Conservation (phyloP, 1,140 invertebrate genomes). For the Drosophila lini region DNA sequence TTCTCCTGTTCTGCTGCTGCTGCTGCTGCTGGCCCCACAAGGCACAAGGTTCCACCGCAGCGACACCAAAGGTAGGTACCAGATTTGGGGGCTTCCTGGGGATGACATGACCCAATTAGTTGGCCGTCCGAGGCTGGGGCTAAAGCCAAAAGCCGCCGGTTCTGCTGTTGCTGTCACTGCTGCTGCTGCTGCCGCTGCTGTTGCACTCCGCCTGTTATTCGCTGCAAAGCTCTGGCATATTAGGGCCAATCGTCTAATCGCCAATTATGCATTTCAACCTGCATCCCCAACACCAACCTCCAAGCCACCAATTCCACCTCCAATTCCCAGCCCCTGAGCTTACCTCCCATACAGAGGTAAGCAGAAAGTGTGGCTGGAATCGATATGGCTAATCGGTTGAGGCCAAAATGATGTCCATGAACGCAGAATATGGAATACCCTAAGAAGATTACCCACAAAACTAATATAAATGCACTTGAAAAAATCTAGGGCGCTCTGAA, state of each 20-base stretch:
- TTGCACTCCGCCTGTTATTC: slow-evolving; percentile 62
- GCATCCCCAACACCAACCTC: slow-evolving; percentile 5
- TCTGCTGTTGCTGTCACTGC: background rate
- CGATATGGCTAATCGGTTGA: slow-evolving; percentile 61
- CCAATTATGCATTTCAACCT: slow-evolving; percentile 76
- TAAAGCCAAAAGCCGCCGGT: slow-evolving; percentile 35
- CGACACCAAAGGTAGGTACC: slow-evolving; percentile 4
- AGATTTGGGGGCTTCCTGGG: slow-evolving; percentile 12
- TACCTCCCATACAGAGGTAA: slow-evolving; percentile 9
- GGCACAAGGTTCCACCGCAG: slow-evolving; percentile 33
- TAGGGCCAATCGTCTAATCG: slow-evolving; percentile 82
- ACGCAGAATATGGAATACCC: slow-evolving; percentile 39
- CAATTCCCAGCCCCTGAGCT: slow-evolving; percentile 1
- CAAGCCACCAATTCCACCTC: background rate
- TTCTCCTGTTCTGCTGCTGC: background rate
- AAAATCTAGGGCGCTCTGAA: background rate
- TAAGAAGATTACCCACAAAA: slow-evolving; percentile 3
- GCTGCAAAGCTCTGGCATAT: slow-evolving; percentile 71
- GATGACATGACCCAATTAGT: slow-evolving; percentile 71
- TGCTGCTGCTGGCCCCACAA: slow-evolving; percentile 7
- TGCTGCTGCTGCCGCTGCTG: slow-evolving; percentile 15
- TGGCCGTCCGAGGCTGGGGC: slow-evolving; percentile 32
- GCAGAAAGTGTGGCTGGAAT: slow-evolving; percentile 47
- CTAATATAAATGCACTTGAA: background rate
- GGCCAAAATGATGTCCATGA: slow-evolving; percentile 32